Base-by-base conservation (phyloP, 2,797 vertebrate genomes). In the Bufotes viridis region DNA sequence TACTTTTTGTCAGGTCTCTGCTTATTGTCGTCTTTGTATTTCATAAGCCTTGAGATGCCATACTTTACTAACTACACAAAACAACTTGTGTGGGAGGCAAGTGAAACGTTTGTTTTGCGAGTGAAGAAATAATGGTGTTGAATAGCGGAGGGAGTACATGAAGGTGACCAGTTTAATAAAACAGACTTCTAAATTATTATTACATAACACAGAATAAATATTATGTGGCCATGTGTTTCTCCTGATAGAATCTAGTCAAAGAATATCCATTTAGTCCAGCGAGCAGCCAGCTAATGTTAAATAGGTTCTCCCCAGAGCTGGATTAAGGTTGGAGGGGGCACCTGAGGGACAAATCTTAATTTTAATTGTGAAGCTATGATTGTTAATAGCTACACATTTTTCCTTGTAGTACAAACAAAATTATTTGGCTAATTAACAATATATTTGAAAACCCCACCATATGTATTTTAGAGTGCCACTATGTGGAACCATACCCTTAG, bases 21-120 rank as follows among this genome's bases (percentile, higher is more conserved):
- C 88, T 89, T 80, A 89, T 84, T 89, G 88, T 83, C 42, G 81
- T 83, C 88, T 89, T 89, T 87, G 88, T 89, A 20, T 83, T 89
- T 60, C 55, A 57, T 89, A 89, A 89, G 88, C 88, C 84, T 86
- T 29, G 53, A 51, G 84, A 82, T 89, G 80, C 84, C 80, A 70
- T 83, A 89, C 88, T 89, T 78, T 80, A 84, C 34, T 72, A 83
- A 83, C 81, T 74, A 84, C 85, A 87, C 82, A 89, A 89, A 89
- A 82, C 72, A 89, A 89, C 81, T 78, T 89, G 88, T 87, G 88
- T 89, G 85, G 88, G 88, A 83, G 85, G 88, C 24, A 74, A 72
- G 88, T 60, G 81, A 87, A 87, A 87, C 81, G 61, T 84, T 61
- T 85, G 78, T 78, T 82, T 61, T 89, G 53, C 80, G 58, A 85